Percentiles rank a stretch among this genome's conserved stretches.
phyloP scores from a whole-genome alignment of 1,140 invertebrate genomes.

The Listronotus oregonensis region DNA sequence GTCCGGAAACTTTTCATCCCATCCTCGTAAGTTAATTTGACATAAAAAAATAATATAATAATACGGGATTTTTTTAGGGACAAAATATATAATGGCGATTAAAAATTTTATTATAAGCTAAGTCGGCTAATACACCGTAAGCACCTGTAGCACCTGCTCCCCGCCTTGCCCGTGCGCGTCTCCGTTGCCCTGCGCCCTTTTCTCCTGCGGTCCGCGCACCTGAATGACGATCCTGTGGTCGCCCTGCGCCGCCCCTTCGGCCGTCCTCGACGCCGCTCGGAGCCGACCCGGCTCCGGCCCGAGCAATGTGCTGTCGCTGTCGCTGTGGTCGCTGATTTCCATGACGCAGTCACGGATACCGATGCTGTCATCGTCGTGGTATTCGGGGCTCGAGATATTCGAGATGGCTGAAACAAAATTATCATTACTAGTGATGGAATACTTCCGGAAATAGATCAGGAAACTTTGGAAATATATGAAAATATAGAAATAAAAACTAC shows the following conservation, averaged over 20 bases:
- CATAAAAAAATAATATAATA: too few species aligned
- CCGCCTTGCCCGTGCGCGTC: conserved; percentile 15
- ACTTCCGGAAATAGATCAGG: too few species aligned
- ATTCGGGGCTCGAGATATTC: conserved; percentile 85
- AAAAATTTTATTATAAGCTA: too few species aligned
- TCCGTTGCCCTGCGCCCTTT: conserved; percentile 46
- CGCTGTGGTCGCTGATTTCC: conserved; percentile 85
- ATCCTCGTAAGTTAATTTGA: too few species aligned
- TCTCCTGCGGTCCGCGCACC: conserved; percentile 75
- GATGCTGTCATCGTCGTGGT: conserved; percentile 76
- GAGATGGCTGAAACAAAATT: conserved; percentile 74
- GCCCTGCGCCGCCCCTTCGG: conserved; percentile 58
- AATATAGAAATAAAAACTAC: too few species aligned
- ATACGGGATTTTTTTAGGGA: too few species aligned
- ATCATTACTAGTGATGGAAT: too few species aligned
- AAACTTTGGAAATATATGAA: too few species aligned
- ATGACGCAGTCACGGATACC: conserved; percentile 73
- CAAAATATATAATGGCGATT: too few species aligned
- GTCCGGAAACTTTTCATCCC: too few species aligned
- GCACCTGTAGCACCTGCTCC: conserved; percentile 10
- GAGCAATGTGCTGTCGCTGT: conserved; percentile 77
- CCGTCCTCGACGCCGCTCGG: conserved; percentile 53
- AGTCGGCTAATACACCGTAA: too few species aligned
- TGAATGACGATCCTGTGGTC: conserved; percentile 85
- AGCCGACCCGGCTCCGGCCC: conserved; percentile 75